phyloP scores from a whole-genome alignment of 64 coral and sea anemone species.

The Dendrophyllia cribrosa region DNA sequence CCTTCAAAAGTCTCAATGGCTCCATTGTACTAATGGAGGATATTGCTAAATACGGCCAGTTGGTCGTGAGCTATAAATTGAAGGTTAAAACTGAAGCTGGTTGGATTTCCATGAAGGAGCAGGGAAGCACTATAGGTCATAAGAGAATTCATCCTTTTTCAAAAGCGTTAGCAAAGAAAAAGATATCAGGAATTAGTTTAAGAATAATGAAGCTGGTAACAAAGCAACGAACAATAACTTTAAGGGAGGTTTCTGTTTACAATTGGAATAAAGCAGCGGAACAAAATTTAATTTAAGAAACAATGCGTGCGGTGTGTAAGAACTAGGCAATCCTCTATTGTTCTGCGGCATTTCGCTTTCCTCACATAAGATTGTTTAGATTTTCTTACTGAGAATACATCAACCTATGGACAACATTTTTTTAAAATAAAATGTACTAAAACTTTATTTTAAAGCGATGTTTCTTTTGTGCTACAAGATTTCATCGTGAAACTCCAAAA shows the following conservation, averaged over 20 bases:
- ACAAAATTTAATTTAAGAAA: conserved; percentile 40
- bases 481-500: too few species aligned
- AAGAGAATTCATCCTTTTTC: conserved; percentile 76
- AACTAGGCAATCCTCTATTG: too few species aligned
- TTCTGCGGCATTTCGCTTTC: too few species aligned
- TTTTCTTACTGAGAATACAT: too few species aligned
- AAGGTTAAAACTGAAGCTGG: conserved; percentile 1
- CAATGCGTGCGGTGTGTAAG: too few species aligned
- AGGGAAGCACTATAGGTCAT: conserved; percentile 64
- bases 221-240: neutral
- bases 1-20: conserved; percentile 11
- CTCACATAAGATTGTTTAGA: too few species aligned
- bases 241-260: conserved; percentile 60
- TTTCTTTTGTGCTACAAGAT: too few species aligned
- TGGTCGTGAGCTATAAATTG: conserved; percentile 48
- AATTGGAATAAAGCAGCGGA: conserved; percentile 50
- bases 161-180: neutral
- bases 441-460: too few species aligned
- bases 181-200: conserved; percentile 15
- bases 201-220: conserved; percentile 24
- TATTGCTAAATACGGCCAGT: conserved; percentile 22
- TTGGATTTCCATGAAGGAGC: neutral
- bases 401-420: too few species aligned
- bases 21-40: conserved; percentile 69
- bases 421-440: too few species aligned